These are phyloP conservation scores for Ganaspis sp. DNA, from an alignment of 1,140 invertebrate genomes.

Conservation along the genomic window DNA sequence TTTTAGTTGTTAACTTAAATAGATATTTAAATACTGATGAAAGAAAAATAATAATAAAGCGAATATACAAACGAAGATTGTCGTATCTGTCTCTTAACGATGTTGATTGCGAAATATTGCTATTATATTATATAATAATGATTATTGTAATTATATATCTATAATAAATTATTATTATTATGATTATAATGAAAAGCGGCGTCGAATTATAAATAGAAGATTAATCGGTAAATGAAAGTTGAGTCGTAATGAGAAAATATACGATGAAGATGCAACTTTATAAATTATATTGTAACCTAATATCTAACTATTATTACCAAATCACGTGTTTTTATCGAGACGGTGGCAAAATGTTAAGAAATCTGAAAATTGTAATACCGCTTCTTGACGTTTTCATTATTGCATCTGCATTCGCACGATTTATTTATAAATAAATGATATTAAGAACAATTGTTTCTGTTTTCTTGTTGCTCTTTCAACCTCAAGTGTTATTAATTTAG, in stretches of 20 bases:
- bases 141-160: constrained; percentile 73
- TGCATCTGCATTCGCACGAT: constrained; percentile 76
- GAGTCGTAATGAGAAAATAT: constrained; percentile 32
- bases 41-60: constrained; percentile 48
- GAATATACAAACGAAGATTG: constrained; percentile 61
- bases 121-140: constrained; percentile 60
- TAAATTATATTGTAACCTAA: constrained; percentile 69
- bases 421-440: constrained; percentile 78
- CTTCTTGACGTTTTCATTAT: constrained; percentile 77
- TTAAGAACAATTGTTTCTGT: constrained; percentile 41
- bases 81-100: constrained; percentile 66
- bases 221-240: constrained; percentile 50
- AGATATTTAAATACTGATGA: constrained; percentile 56
- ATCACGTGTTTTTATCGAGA: constrained; percentile 70
- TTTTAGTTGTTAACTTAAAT: constrained; percentile 65
- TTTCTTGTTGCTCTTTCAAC: background rate
- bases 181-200: constrained; percentile 53
- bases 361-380: constrained; percentile 74
- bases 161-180: constrained; percentile 63
- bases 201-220: constrained; percentile 60
- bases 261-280: constrained; percentile 68
- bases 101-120: constrained; percentile 71
- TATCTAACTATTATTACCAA: constrained; percentile 69
- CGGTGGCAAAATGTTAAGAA: constrained; percentile 68
- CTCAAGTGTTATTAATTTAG: no score